Base-by-base conservation (phyloP, 2,113 vertebrate species). In the Larimichthys crocea region DNA sequence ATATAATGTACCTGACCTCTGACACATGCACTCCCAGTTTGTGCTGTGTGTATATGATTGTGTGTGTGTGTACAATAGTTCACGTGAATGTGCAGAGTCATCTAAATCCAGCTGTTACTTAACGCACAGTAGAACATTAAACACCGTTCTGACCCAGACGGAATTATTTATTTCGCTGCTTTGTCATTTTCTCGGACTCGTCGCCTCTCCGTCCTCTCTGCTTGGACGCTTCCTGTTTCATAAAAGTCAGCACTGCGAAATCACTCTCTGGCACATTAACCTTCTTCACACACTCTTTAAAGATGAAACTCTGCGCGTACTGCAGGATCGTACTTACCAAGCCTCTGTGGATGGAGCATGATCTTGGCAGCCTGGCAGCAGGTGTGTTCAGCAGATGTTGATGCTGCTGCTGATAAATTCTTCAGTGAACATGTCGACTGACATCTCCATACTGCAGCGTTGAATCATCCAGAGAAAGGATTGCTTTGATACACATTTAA, bases 1-100 rank as follows among this genome's bases (percentile, higher is more conserved):
- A 44, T 40, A 56, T 49, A 53, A 84, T 70, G 70, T 59, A 72
- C 35, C 70, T 85, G 74, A 90, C 69, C 84, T 73, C 22, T 52
- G 22, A 24, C 26, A 40, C 16, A 22, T 49, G 40, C 52, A 15
- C n/a, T 68, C 44, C 24, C n/a, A 48, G 55, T 84, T 20, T 40
- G 52, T 46, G 0, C 26, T 56, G 53, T 31, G 48, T 56, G 0
- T 73, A 5, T 55, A 19, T 50, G 63, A n/a, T 24, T 22, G 19
- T 48, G 63, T 53, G n/a, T 44, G 19, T 52, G 42, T 40, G n/a
- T 24, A 2, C 11, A 49, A 29, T 53, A 42, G 55, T 55, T n/a
- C 3, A 22, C 4, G 10, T 50, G 15, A 8, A 17, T 29, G 11
- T 15, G 24, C 35, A 52, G 44, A 20, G 53, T 62, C n/a, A 46